Percentiles rank a stretch among this genome's conserved stretches.
Conservation (phyloP, 2,888 invertebrate genomes). For the Rapana venosa region DNA sequence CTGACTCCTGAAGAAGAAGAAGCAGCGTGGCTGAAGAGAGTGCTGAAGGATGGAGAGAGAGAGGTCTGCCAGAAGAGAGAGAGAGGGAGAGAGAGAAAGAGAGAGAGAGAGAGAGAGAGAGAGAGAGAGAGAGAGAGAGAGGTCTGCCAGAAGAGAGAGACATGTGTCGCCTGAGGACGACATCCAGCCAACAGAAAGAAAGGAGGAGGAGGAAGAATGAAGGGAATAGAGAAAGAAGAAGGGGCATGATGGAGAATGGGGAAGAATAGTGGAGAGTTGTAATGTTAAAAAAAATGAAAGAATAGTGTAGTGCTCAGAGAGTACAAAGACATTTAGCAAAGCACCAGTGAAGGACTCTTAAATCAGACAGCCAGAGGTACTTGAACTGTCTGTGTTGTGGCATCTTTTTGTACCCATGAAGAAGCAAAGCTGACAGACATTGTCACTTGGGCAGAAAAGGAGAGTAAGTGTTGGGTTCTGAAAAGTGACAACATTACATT, state of each 20-base stretch:
- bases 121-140: constrained; percentile 11
- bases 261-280: background rate
- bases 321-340: no score
- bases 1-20: background rate
- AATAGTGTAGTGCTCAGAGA: no score
- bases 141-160: background rate
- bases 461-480: no score
- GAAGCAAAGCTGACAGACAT: no score
- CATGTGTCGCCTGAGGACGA: background rate
- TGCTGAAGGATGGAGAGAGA: background rate
- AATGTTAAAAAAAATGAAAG: no score
- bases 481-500: no score
- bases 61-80: background rate
- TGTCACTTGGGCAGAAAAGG: no score
- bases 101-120: background rate
- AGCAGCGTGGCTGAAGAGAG: background rate
- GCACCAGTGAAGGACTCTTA: no score
- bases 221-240: background rate
- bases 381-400: no score
- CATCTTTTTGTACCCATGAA: no score
- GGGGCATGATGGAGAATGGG: background rate
- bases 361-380: no score
- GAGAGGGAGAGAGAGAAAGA: background rate
- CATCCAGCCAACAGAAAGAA: background rate
- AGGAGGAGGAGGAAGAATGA: no score